Conservation (phyloP, 2,888 invertebrate genomes). For the Mantis religiosa region DNA sequence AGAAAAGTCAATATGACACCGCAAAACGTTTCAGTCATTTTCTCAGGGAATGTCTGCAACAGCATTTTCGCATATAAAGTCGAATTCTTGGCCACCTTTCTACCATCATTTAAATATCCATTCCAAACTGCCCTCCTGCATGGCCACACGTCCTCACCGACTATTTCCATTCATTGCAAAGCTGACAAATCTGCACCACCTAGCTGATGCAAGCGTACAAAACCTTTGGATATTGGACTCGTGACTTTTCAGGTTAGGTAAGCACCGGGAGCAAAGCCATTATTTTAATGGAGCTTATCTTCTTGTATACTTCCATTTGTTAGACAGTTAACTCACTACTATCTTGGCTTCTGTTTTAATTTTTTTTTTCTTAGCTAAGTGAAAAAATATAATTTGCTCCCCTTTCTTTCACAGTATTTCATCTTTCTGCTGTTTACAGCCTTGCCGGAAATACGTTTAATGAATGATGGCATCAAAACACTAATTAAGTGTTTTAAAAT, state of each 20-base stretch:
- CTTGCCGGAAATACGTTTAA: not conserved
- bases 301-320: not conserved
- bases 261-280: not conserved
- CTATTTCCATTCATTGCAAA: not conserved
- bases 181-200: not conserved
- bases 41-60: not conserved
- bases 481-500: too few species aligned
- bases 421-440: not conserved
- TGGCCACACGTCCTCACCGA: not conserved
- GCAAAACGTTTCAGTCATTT: not conserved
- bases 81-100: not conserved
- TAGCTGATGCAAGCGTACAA: not conserved
- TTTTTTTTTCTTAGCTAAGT: too few species aligned
- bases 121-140: not conserved
- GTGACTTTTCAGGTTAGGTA: slow-evolving; percentile 25
- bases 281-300: not conserved
- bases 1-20: slow-evolving; percentile 28
- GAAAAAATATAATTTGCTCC: not conserved
- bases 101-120: not conserved
- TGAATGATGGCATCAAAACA: not conserved
- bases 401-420: not conserved
- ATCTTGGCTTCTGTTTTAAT: too few species aligned
- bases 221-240: slow-evolving; percentile 41
- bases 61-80: not conserved
- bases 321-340: too few species aligned